Percentiles rank a stretch among this genome's conserved stretches.
phyloP scores from a whole-genome alignment of 1,140 invertebrate genomes.

The Leguminivora glycinivorella region DNA sequence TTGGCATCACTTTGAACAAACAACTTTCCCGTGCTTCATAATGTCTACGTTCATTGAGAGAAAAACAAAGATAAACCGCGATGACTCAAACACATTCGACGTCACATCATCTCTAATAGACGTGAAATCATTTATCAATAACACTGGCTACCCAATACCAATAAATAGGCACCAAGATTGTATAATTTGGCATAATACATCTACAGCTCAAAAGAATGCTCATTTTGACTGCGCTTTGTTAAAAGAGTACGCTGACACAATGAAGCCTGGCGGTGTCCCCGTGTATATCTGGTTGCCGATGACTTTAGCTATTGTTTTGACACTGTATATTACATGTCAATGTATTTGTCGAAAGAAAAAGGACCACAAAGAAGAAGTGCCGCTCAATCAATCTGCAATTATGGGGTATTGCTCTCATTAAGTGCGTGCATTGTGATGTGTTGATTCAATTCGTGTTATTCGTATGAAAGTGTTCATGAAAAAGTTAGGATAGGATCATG shows the following conservation, averaged over 20 bases:
- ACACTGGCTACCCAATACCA: slow-evolving; percentile 46
- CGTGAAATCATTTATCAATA: slow-evolving; percentile 50
- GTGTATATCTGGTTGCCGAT: slow-evolving; percentile 67
- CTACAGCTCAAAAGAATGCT: slow-evolving; percentile 48
- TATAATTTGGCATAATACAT: slow-evolving; percentile 64
- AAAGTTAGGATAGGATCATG: background rate
- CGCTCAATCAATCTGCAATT: slow-evolving; percentile 37
- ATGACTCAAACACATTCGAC: slow-evolving; percentile 44
- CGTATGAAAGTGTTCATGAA: slow-evolving; percentile 20
- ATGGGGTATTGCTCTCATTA: slow-evolving; percentile 29
- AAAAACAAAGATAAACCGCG: slow-evolving; percentile 37
- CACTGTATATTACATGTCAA: slow-evolving; percentile 53
- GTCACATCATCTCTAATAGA: slow-evolving; percentile 59
- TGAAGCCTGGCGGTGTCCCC: slow-evolving; percentile 62
- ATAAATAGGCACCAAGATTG: slow-evolving; percentile 60
- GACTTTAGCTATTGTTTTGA: slow-evolving; percentile 48
- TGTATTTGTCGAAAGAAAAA: slow-evolving; percentile 54
- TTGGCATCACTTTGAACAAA: slow-evolving; percentile 56
- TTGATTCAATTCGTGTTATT: background rate
- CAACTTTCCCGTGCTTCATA: slow-evolving; percentile 58
- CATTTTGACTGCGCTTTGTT: slow-evolving; percentile 60
- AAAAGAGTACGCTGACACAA: slow-evolving; percentile 62
- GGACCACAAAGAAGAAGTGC: slow-evolving; percentile 49
- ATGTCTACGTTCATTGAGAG: slow-evolving; percentile 61
- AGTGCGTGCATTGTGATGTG: slow-evolving; percentile 6